phyloP scores from a whole-genome alignment of 2,888 invertebrate genomes.

The Paralinhomoeus sp. region DNA sequence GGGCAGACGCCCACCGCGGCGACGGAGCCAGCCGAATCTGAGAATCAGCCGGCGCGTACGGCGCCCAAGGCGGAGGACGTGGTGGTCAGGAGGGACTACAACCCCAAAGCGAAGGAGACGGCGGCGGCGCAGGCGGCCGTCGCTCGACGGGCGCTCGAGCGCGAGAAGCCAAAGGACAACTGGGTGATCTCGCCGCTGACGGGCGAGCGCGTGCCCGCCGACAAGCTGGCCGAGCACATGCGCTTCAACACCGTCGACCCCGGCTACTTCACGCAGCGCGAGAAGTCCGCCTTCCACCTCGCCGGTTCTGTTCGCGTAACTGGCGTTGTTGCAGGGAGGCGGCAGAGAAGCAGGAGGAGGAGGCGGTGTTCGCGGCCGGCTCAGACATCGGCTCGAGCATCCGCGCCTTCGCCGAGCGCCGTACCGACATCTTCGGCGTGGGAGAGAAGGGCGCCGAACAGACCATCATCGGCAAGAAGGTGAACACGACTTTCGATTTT shows the following conservation, averaged over 20 bases:
- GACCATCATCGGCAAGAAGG: slow-evolving; percentile 94
- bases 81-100: slow-evolving; percentile 77
- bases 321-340: slow-evolving; percentile 28
- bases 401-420: slow-evolving; percentile 81
- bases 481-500: slow-evolving; percentile 31
- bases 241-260: slow-evolving; percentile 33
- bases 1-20: no score
- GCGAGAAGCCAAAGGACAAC: slow-evolving; percentile 26
- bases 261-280: slow-evolving; percentile 12
- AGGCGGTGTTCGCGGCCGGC: slow-evolving; percentile 52
- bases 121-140: no score
- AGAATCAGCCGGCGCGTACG: slow-evolving; percentile 6
- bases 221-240: slow-evolving; percentile 92
- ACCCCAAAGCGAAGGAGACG: slow-evolving; percentile 34
- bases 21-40: slow-evolving; percentile 3
- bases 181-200: slow-evolving; percentile 94
- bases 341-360: slow-evolving; percentile 73
- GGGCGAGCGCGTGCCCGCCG: slow-evolving; percentile 84
- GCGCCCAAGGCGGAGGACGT: slow-evolving; percentile 51
- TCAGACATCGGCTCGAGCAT: slow-evolving; percentile 85
- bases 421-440: slow-evolving; percentile 98
- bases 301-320: neutral
- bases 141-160: no score
- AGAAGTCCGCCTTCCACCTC: no score
- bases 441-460: slow-evolving; percentile 59